phyloP scores from a whole-genome alignment of 2,797 vertebrate genomes.

The Clarias fuscus region DNA sequence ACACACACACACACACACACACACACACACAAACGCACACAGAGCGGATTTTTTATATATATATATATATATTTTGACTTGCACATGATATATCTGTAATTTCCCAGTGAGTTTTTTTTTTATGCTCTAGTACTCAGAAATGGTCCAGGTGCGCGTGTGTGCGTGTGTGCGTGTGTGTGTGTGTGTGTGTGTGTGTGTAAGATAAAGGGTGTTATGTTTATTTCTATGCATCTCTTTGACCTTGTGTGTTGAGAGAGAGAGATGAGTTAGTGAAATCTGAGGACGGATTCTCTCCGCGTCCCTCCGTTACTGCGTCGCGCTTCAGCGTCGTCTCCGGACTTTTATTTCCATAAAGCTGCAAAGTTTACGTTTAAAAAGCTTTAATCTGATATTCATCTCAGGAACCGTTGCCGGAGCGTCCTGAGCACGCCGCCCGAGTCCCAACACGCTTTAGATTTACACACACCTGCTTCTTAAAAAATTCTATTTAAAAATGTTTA shows the following conservation, averaged over 20 bases:
- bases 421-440: neutral
- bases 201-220: neutral
- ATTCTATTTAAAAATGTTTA: too few relatives aligned
- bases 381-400: neutral
- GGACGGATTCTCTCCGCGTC: neutral
- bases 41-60: neutral
- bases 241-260: neutral
- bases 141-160: constrained; percentile 2
- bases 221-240: too few relatives aligned
- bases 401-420: neutral
- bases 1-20: constrained; percentile 6
- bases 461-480: neutral
- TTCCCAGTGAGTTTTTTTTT: constrained; percentile 7
- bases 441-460: neutral
- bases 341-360: neutral
- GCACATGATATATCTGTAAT: neutral
- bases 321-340: neutral
- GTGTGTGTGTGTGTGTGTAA: constrained; percentile 20
- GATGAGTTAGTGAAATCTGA: neutral
- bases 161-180: constrained; percentile 19
- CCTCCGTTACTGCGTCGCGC: neutral
- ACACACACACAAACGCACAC: neutral
- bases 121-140: neutral
- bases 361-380: neutral
- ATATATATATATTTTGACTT: neutral